These are phyloP conservation scores for Sturnus vulgaris DNA, from an alignment of 2,113 vertebrate species.

Conservation along the genomic window DNA sequence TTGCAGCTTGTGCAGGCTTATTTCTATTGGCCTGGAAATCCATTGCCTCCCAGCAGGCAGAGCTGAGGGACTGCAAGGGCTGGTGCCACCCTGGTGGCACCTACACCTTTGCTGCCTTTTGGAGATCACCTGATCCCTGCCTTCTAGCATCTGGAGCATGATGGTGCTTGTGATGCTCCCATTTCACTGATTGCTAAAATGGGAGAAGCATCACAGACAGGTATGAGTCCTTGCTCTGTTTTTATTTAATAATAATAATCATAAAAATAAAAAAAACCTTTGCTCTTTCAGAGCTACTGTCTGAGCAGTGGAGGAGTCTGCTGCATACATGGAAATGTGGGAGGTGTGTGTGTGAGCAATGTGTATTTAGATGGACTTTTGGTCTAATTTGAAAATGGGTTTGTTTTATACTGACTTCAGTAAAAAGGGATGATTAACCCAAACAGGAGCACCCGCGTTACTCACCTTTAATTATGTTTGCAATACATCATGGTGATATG, in stretches of 20 bases:
- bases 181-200: neutral
- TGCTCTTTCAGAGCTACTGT: neutral
- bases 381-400: conserved; percentile 68
- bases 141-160: neutral
- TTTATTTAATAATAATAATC: neutral
- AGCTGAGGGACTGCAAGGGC: neutral
- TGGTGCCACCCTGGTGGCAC: neutral
- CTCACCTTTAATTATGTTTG: conserved; percentile 83
- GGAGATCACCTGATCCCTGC: neutral
- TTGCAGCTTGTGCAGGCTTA: neutral
- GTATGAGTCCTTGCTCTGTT: neutral
- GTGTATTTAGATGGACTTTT: conserved; percentile 63
- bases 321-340: neutral
- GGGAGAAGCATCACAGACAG: neutral
- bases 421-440: conserved; percentile 78
- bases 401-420: conserved; percentile 64
- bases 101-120: neutral
- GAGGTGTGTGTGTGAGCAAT: neutral
- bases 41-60: neutral
- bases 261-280: neutral
- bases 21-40: neutral
- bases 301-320: neutral
- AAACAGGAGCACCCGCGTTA: conserved; percentile 69
- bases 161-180: neutral
- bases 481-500: conserved; percentile 79